Conservation (phyloP, 1,140 invertebrate genomes). For the Parapsyche elsis region DNA sequence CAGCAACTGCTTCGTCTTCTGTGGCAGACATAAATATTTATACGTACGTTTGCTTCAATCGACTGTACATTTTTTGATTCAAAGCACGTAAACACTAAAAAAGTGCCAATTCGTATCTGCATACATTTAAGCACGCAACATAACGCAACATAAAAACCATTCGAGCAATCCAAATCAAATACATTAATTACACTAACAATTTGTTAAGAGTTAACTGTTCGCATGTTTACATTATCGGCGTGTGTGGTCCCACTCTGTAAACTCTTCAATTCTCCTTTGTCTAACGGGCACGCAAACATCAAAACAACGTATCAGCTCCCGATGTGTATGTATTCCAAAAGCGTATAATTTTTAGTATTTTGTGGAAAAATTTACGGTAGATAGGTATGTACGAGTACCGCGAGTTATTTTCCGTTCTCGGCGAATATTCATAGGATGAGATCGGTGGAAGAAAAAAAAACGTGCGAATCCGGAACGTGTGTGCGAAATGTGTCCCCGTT, state of each 20-base stretch:
- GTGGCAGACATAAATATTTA: neutral
- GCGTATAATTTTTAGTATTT: no score
- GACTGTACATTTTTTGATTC: neutral
- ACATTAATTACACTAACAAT: no score
- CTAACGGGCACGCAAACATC: neutral
- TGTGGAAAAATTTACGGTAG: no score
- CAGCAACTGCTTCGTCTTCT: neutral
- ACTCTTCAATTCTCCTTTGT: conserved; percentile 1
- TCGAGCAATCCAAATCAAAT: no score
- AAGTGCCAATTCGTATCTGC: no score
- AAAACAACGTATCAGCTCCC: no score
- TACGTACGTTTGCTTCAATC: neutral
- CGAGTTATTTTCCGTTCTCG: neutral
- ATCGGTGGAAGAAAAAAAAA: conserved; percentile 18
- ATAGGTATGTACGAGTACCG: no score
- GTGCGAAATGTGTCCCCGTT: neutral
- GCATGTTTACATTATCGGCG: neutral
- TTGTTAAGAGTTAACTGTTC: no score
- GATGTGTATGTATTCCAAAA: no score
- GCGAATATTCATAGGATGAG: conserved; percentile 22
- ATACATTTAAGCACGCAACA: no score
- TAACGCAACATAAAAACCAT: no score
- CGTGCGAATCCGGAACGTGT: conserved; percentile 32
- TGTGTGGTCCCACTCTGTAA: neutral
- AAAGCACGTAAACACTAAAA: no score